These are phyloP conservation scores for Pycnomerus fuliginosus DNA, from an alignment of 2,888 invertebrate genomes.

Conservation along the genomic window DNA sequence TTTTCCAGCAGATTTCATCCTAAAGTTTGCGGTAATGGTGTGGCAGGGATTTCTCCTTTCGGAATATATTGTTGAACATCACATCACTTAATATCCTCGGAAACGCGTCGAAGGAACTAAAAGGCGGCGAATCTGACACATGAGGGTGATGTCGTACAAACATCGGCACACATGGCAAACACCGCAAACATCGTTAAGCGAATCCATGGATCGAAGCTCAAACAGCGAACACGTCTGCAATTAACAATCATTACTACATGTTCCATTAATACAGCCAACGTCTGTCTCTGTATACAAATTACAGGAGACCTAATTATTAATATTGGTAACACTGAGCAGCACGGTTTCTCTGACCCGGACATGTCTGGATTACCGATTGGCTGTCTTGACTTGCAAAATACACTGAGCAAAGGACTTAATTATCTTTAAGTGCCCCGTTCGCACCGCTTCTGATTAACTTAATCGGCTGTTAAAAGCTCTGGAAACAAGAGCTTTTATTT, in stretches of 20 bases:
- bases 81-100: constrained; percentile 9
- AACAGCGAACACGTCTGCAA: constrained; percentile 9
- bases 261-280: constrained; percentile 7
- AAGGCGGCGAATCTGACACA: constrained; percentile 13
- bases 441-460: too few relatives aligned
- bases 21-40: constrained; percentile 8
- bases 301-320: too few relatives aligned
- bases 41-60: constrained; percentile 14
- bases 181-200: constrained; percentile 14
- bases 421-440: too few relatives aligned
- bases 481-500: too few relatives aligned
- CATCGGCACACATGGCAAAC: constrained; percentile 17
- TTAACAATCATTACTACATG: constrained; percentile 13
- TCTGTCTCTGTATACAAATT: too few relatives aligned
- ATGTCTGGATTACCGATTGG: too few relatives aligned
- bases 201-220: constrained; percentile 7
- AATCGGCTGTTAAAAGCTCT: too few relatives aligned
- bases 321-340: too few relatives aligned
- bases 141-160: constrained; percentile 16
- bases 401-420: too few relatives aligned
- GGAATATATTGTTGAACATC: constrained; percentile 13
- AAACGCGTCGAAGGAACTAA: constrained; percentile 11
- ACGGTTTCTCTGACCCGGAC: too few relatives aligned
- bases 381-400: too few relatives aligned
- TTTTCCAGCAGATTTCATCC: too few relatives aligned